Evolutionary conservation across 2,797 vertebrate genomes (phyloP).

Genomic region (Glyptemys insculpta): DNA sequence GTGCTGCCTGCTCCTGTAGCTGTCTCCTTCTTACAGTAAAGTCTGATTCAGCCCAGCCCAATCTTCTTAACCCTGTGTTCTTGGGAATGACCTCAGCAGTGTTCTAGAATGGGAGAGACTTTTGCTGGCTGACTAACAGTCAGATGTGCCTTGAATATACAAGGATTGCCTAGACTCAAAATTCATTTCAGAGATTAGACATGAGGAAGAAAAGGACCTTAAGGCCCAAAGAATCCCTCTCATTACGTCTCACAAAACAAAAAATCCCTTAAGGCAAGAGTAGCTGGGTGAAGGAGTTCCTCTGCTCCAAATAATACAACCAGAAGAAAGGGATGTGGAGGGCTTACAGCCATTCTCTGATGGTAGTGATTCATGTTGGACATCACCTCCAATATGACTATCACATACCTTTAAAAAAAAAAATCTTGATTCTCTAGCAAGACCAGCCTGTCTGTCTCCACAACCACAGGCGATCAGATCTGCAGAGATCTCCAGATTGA

Average conservation of each 20-base stretch:
- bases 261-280: neutral
- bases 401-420: neutral
- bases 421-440: neutral
- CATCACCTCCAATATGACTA: neutral
- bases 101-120: neutral
- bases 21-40: neutral
- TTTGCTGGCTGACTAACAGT: neutral
- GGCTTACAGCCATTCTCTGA: neutral
- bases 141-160: neutral
- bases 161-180: neutral
- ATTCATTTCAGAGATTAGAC: neutral
- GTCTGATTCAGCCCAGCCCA: neutral
- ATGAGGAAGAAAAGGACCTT: neutral
- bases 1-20: fast-evolving
- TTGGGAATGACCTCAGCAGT: neutral
- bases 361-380: neutral
- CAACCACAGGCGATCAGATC: neutral
- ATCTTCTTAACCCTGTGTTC: neutral
- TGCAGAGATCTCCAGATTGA: neutral
- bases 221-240: neutral
- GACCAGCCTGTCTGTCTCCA: neutral
- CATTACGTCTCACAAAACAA: neutral
- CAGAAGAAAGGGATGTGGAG: neutral
- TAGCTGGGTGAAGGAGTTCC: neutral
- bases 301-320: neutral